Evolutionary conservation across 2,113 vertebrate genomes (phyloP).

Genomic region (Rissa tridactyla): DNA sequence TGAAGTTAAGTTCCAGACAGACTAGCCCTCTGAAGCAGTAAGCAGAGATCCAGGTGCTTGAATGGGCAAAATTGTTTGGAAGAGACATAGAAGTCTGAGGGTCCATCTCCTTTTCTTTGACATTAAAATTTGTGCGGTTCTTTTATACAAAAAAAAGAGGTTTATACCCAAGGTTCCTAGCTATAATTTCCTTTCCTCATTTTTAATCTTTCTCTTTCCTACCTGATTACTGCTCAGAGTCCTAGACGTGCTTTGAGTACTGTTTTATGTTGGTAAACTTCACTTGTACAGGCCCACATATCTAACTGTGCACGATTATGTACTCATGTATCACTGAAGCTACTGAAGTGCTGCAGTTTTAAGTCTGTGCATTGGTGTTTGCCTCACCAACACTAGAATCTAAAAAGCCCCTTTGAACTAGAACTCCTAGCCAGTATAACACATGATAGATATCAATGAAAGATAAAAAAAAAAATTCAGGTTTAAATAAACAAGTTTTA

Average conservation of each 20-base stretch:
- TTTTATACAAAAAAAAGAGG: not conserved
- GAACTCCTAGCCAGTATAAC: not conserved
- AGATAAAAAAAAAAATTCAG: not conserved
- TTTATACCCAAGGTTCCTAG: not conserved
- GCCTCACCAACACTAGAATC: not conserved
- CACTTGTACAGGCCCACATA: not conserved
- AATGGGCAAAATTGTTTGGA: not conserved
- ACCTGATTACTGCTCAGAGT: not conserved
- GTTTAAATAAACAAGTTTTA: not conserved
- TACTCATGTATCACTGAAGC: not conserved
- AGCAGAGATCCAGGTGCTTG: not conserved
- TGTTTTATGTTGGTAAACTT: not conserved
- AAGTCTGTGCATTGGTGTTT: not conserved
- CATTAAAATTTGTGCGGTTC: not conserved
- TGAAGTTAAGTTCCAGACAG: not conserved
- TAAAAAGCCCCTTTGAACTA: not conserved
- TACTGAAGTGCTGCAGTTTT: not conserved
- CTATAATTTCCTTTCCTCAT: not conserved
- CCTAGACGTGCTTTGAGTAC: not conserved
- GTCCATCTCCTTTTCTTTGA: not conserved
- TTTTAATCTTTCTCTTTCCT: not conserved
- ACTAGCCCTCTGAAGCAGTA: not conserved
- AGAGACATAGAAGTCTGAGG: not conserved
- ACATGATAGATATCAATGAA: not conserved
- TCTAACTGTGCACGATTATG: not conserved